Base-by-base conservation (phyloP, 2,797 vertebrate species). In the Acanthornis magna region DNA sequence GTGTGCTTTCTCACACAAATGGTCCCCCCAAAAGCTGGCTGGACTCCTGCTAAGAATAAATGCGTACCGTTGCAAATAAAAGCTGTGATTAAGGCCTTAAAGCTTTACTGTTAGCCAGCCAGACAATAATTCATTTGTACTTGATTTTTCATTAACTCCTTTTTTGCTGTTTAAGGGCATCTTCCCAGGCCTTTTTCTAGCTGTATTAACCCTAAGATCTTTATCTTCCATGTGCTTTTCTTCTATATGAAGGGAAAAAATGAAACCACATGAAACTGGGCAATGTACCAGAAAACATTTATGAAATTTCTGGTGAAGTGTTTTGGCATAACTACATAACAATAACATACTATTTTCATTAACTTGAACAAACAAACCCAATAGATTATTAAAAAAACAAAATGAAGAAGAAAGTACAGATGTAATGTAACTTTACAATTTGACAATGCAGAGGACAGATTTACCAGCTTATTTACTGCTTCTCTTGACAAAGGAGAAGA, bases 291-390 rank as follows among this genome's bases (percentile, higher is more conserved):
- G 86, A 96, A 97, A 96, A 79, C 77, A 96, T 97, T 97, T 96
- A 93, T 97, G 93, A 97, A 97, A 95, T 97, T 95, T 98, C 96
- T 97, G 89, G 95, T 97, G 95, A 97, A 97, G 91, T 95, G 89
- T 89, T 97, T 93, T 98, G 97, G 97, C 96, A 94, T 93, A 87
- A 70, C 91, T 97, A 95, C 94, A 85, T 95, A 97, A 98, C 92
- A 96, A 97, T 97, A 96, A 93, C 97, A 97, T 96, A 92, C 96
- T 94, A 96, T 97, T 97, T 97, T 97, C 95, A 97, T 97, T 97
- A 97, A 95, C 92, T 97, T 96, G 94, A 97, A 96, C 92, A 98
- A 98, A 97, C 97, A 97, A 97, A 97, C 88, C 63, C 60, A 91
- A 97, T 81, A 92, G 81, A 95, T 96, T 95, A 97, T 96, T 97